phyloP scores from a whole-genome alignment of 2,888 invertebrate genomes.

The Penaeus monodon region DNA sequence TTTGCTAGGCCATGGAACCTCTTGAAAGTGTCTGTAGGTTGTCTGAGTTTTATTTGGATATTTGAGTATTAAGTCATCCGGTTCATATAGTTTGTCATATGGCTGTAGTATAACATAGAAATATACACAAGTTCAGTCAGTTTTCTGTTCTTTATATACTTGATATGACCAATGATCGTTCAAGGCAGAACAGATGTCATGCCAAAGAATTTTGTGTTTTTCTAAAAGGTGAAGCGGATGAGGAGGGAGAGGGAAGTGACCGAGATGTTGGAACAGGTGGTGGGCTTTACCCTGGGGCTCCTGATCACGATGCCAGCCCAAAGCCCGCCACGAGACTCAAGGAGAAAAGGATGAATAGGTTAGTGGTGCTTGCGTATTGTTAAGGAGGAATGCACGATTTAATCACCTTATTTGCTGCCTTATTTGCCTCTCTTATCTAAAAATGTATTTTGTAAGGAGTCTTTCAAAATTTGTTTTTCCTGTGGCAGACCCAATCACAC shows the following conservation, averaged over 20 bases:
- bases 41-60: too few species aligned
- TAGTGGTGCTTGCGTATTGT: slow-evolving; percentile 22
- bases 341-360: slow-evolving; percentile 70
- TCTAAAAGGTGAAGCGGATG: slow-evolving; percentile 64
- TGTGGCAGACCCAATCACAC: slow-evolving; percentile 65
- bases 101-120: too few species aligned
- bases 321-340: slow-evolving; percentile 70
- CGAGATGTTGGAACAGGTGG: slow-evolving; percentile 65
- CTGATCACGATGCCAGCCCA: slow-evolving; percentile 71
- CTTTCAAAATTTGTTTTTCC: slow-evolving; percentile 30
- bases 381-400: not conserved
- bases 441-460: not conserved
- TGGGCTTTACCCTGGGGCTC: slow-evolving; percentile 58
- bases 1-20: too few species aligned
- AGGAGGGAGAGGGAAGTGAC: slow-evolving; percentile 65
- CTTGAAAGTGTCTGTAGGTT: too few species aligned
- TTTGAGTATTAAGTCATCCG: too few species aligned
- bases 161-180: not conserved
- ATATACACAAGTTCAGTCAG: too few species aligned
- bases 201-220: slow-evolving; percentile 49
- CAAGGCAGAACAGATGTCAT: too few species aligned
- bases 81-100: too few species aligned
- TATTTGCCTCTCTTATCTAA: not conserved
- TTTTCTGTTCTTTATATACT: too few species aligned
- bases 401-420: not conserved